These are phyloP conservation scores for Nemotelus pantherinus DNA, from an alignment of 2,888 invertebrate species.

Conservation along the genomic window DNA sequence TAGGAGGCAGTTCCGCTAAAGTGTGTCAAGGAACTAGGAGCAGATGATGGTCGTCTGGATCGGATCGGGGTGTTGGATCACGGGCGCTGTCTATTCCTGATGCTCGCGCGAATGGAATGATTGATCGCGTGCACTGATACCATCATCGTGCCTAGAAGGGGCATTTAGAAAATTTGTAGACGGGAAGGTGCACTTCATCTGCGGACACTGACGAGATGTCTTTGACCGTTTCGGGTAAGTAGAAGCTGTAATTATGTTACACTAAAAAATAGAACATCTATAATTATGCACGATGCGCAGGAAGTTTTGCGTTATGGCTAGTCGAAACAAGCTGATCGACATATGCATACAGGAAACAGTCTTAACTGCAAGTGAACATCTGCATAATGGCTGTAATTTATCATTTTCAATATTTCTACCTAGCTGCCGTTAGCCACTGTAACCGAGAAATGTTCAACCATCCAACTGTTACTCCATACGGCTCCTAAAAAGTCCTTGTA, in stretches of 20 bases:
- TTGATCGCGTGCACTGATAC: slow-evolving; percentile 43
- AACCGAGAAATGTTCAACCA: too few relatives aligned
- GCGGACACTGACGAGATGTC: not conserved
- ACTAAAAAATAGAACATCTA: not conserved
- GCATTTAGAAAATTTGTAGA: slow-evolving; percentile 34
- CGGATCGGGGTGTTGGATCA: not conserved
- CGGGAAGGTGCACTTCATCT: slow-evolving; percentile 20
- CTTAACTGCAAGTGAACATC: too few relatives aligned
- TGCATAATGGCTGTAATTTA: too few relatives aligned
- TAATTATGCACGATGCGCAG: too few relatives aligned
- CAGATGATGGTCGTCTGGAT: slow-evolving; percentile 22
- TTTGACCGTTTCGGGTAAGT: not conserved
- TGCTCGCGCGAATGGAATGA: slow-evolving; percentile 12
- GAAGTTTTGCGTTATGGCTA: too few relatives aligned
- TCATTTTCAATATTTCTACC: too few relatives aligned
- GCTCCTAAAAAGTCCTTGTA: not conserved
- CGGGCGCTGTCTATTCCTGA: not conserved
- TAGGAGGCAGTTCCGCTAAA: slow-evolving; percentile 1
- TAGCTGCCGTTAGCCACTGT: too few relatives aligned
- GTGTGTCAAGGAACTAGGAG: slow-evolving; percentile 34
- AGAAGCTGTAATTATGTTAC: slow-evolving; percentile 17
- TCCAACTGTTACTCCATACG: too few relatives aligned
- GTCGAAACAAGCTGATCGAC: too few relatives aligned
- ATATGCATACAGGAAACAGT: too few relatives aligned
- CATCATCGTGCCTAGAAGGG: slow-evolving; percentile 40